These are phyloP conservation scores for Leucophora obtusa DNA, from an alignment of 2,888 invertebrate genomes.

Conservation along the genomic window DNA sequence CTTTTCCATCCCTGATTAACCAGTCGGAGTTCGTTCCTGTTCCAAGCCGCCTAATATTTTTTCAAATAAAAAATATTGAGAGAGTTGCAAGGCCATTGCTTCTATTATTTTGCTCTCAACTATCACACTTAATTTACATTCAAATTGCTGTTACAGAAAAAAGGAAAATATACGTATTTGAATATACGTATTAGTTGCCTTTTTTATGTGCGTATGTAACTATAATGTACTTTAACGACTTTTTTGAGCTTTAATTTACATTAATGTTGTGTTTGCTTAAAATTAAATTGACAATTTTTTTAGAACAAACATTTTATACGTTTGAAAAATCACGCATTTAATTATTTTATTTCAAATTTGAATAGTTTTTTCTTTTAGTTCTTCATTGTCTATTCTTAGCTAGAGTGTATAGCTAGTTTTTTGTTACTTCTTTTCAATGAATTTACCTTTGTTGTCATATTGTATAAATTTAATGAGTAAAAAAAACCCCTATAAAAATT, in stretches of 20 bases:
- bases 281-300: background rate
- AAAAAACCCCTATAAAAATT: slow-evolving; percentile 13
- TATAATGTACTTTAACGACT: background rate
- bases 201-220: background rate
- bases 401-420: slow-evolving; percentile 9
- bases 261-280: background rate
- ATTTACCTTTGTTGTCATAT: slow-evolving; percentile 22
- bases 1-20: no score
- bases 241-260: background rate
- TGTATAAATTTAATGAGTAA: background rate
- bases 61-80: no score
- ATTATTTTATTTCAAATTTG: background rate
- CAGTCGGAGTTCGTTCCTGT: no score
- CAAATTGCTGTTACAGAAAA: background rate
- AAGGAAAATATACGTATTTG: background rate
- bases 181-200: background rate
- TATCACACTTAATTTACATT: background rate
- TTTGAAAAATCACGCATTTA: slow-evolving; percentile 26
- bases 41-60: no score
- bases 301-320: background rate
- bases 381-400: background rate
- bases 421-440: background rate
- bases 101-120: background rate
- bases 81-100: no score
- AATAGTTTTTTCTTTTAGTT: background rate